Conservation (phyloP, 2,797 vertebrate species). For the Melanotaenia boesemani region DNA sequence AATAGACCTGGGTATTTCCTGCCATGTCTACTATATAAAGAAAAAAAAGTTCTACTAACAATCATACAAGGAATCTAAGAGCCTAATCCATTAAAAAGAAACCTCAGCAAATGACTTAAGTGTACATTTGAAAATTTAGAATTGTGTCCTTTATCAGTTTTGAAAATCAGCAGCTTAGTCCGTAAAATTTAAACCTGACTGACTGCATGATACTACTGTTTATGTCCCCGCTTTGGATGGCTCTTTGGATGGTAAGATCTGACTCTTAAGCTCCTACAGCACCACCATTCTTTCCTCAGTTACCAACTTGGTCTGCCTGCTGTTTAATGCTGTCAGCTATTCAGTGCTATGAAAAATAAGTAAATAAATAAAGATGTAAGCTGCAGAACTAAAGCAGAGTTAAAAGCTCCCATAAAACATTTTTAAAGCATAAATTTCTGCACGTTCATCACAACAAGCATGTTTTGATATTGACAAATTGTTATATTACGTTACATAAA, state of each 20-base stretch:
- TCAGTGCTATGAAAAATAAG: not conserved
- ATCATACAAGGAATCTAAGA: not conserved
- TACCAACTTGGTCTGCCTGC: not conserved
- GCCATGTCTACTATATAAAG: not conserved
- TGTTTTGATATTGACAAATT: not conserved
- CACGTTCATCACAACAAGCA: too few species aligned
- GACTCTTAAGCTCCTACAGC: not conserved
- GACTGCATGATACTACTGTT: not conserved
- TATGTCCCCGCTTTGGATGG: not conserved
- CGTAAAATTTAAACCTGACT: not conserved
- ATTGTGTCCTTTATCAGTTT: not conserved
- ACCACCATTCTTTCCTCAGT: not conserved
- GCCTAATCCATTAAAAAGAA: not conserved
- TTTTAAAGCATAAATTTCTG: not conserved
- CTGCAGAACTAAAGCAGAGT: not conserved
- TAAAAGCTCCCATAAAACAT: not conserved
- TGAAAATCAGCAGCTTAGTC: not conserved
- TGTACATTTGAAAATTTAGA: not conserved
- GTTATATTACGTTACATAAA: too few species aligned
- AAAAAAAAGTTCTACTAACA: not conserved
- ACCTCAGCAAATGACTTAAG: not conserved
- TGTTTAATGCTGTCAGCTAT: not conserved
- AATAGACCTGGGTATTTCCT: not conserved
- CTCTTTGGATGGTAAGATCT: not conserved
- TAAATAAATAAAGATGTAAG: not conserved